Percentiles rank a stretch among this genome's conserved stretches.
These are phyloP conservation scores for Rutilus rutilus DNA, from an alignment of 2,113 vertebrate genomes.

Conservation along the genomic window DNA sequence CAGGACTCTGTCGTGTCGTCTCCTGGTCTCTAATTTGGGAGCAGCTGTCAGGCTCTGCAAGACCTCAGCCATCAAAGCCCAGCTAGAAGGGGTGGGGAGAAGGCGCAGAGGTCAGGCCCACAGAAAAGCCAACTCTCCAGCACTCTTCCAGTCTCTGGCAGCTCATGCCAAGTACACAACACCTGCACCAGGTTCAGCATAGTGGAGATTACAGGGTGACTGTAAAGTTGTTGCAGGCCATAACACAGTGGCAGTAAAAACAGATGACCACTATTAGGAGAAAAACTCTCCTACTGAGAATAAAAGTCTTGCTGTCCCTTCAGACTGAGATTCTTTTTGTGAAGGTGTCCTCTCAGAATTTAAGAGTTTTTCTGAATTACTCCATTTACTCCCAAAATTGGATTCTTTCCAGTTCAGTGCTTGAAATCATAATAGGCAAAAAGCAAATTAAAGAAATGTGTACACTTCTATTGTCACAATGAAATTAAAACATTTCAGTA, in stretches of 20 bases:
- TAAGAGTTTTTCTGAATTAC: background rate
- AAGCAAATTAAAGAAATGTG: background rate
- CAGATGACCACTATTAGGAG: constrained; percentile 33
- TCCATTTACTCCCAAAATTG: background rate
- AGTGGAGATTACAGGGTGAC: constrained; percentile 63
- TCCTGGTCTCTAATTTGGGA: constrained; percentile 79
- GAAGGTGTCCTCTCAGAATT: background rate
- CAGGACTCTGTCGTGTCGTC: constrained; percentile 69
- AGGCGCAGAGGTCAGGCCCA: constrained; percentile 1
- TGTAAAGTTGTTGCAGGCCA: constrained; percentile 36
- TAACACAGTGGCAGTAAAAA: constrained; percentile 52
- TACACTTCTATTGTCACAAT: background rate
- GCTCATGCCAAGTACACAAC: constrained; percentile 53
- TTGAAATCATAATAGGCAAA: background rate
- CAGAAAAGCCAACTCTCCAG: constrained; percentile 50
- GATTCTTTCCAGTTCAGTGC: background rate
- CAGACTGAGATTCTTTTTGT: background rate
- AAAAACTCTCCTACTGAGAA: background rate
- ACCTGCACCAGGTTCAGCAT: constrained; percentile 60
- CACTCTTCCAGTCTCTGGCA: constrained; percentile 59
- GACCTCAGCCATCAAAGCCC: constrained; percentile 72
- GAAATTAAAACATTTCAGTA: background rate
- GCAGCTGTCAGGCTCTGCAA: constrained; percentile 75
- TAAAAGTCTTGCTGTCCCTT: background rate
- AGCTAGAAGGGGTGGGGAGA: constrained; percentile 43